phyloP scores from a whole-genome alignment of 2,797 vertebrate species.

The Momotus momota region DNA sequence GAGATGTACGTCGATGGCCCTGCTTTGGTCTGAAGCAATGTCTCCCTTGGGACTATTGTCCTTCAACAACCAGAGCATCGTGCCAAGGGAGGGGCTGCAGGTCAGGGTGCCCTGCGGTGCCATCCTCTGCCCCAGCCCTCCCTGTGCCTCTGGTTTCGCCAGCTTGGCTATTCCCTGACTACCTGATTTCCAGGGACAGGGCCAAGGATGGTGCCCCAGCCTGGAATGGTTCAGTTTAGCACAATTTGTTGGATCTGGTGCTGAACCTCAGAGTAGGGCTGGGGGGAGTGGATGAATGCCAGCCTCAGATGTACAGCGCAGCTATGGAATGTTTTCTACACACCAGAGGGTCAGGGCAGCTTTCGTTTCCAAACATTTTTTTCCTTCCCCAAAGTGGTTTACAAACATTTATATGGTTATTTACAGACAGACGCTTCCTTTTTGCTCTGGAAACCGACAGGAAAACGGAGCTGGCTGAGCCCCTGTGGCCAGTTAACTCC shows the following conservation, averaged over 20 bases:
- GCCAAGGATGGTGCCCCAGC: neutral
- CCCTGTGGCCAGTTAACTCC: neutral
- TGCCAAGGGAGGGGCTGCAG: neutral
- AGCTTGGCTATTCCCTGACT: neutral
- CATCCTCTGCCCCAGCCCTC: neutral
- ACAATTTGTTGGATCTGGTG: accelerated
- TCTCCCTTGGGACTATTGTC: neutral
- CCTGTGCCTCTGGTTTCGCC: accelerated
- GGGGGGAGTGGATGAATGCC: accelerated
- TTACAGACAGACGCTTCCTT: neutral
- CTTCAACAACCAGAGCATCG: neutral
- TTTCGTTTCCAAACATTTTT: neutral
- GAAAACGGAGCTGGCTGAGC: neutral
- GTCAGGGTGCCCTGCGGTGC: neutral
- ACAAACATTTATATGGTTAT: accelerated
- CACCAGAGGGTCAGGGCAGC: accelerated
- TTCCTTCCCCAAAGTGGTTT: accelerated
- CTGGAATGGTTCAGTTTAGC: accelerated
- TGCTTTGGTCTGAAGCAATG: neutral
- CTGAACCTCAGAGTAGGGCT: accelerated
- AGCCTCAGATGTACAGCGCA: accelerated
- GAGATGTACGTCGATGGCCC: conserved; percentile 57
- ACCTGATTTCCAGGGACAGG: neutral
- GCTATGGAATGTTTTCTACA: accelerated
- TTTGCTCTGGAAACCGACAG: neutral